Evolutionary conservation across 2,888 invertebrate genomes (phyloP).

Genomic region (Epistrophe eligans): DNA sequence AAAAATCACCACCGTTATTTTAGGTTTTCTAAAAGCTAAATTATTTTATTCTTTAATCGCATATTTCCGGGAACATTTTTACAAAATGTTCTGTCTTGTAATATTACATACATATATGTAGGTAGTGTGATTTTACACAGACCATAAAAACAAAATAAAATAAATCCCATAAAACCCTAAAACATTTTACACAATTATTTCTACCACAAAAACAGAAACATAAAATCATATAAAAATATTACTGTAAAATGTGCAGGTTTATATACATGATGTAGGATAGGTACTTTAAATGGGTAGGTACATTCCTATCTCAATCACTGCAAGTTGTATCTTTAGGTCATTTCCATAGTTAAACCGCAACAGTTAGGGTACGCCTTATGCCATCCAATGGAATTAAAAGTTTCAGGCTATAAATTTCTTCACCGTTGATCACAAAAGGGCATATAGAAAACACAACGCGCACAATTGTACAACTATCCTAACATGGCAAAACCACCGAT

Average conservation of each 20-base stretch:
- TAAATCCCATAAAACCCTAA: neutral
- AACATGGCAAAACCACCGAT: constrained; percentile 19
- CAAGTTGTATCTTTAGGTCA: constrained; percentile 58
- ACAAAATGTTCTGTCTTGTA: too few relatives aligned
- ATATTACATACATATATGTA: neutral
- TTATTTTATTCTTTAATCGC: too few relatives aligned
- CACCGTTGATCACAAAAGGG: constrained; percentile 68
- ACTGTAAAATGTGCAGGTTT: constrained; percentile 4
- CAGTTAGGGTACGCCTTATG: constrained; percentile 46
- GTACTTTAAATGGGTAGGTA: too few relatives aligned
- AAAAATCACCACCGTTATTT: too few relatives aligned
- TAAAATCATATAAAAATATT: neutral
- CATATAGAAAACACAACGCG: constrained; percentile 9
- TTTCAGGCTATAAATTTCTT: constrained; percentile 66
- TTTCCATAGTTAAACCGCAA: constrained; percentile 60
- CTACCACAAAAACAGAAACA: constrained; percentile 1
- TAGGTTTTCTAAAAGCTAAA: too few relatives aligned
- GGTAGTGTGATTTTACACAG: neutral
- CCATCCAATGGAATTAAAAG: constrained; percentile 54
- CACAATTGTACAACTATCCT: constrained; percentile 8
- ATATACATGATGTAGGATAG: too few relatives aligned
- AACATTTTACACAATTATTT: neutral
- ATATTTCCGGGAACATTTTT: neutral
- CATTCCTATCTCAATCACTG: constrained; percentile 34
- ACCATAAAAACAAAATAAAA: neutral